Conservation (phyloP, 2,888 invertebrate species). For the Stenolophus ochropezus region DNA sequence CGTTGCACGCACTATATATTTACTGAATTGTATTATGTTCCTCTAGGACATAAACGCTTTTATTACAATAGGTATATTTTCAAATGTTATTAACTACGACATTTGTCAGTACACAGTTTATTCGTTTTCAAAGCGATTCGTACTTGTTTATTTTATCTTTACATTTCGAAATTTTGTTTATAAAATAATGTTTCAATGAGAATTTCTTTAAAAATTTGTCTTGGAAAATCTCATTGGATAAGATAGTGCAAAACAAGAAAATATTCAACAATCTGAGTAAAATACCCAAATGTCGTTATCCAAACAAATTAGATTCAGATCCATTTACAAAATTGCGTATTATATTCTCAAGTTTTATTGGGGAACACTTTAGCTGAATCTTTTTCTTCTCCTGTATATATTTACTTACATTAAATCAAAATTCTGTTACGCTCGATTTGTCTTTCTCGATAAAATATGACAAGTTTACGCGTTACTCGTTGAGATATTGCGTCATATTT, state of each 20-base stretch:
- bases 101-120: too few relatives aligned
- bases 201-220: too few relatives aligned
- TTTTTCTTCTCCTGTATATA: constrained; percentile 43
- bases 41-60: too few relatives aligned
- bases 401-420: constrained; percentile 53
- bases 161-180: too few relatives aligned
- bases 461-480: constrained; percentile 25
- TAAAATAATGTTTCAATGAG: too few relatives aligned
- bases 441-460: constrained; percentile 46
- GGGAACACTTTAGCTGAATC: constrained; percentile 12
- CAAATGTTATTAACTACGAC: too few relatives aligned
- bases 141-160: too few relatives aligned
- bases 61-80: too few relatives aligned
- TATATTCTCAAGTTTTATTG: constrained; percentile 36
- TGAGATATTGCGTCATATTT: constrained; percentile 50
- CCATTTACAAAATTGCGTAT: constrained; percentile 24
- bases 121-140: too few relatives aligned
- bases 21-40: too few relatives aligned
- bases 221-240: too few relatives aligned
- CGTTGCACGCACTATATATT: too few relatives aligned
- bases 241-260: not conserved
- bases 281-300: not conserved
- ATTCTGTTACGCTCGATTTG: constrained; percentile 48
- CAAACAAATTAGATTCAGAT: constrained; percentile 35
- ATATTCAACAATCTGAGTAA: not conserved